Evolutionary conservation across 2,113 vertebrate genomes (phyloP).

Genomic region (Pao palembangensis): DNA sequence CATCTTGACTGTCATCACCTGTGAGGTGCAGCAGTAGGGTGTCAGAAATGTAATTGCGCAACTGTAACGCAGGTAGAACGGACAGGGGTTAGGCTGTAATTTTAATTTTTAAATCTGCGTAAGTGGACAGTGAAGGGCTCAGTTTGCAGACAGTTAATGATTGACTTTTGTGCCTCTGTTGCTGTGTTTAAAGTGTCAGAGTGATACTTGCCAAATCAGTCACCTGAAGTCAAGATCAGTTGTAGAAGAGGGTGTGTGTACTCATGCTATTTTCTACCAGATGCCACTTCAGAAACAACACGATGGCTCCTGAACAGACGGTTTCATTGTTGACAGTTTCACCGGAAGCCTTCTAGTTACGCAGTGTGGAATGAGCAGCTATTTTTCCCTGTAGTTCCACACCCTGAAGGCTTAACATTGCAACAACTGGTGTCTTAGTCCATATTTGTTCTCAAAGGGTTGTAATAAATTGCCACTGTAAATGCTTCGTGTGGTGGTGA

Average conservation of each 20-base stretch:
- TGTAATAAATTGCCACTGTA: no score
- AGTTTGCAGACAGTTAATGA: constrained; percentile 20
- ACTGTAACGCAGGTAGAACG: background rate
- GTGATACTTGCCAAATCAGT: background rate
- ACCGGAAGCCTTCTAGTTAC: constrained; percentile 28
- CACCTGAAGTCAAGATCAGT: background rate
- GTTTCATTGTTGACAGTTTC: constrained; percentile 50
- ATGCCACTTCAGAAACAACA: no score
- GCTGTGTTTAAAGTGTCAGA: background rate
- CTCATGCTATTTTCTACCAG: no score
- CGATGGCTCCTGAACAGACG: background rate
- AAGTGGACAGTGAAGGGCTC: no score
- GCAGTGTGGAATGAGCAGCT: constrained; percentile 21
- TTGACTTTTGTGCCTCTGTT: constrained; percentile 2
- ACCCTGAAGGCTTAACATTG: constrained; percentile 5
- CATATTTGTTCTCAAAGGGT: no score
- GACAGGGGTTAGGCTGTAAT: no score
- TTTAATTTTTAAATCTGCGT: no score
- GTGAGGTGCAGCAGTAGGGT: background rate
- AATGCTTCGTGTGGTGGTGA: no score
- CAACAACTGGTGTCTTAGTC: no score
- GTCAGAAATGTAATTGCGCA: background rate
- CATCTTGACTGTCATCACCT: constrained; percentile 8
- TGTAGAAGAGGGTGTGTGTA: background rate
- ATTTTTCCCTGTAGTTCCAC: constrained; percentile 1